Base-by-base conservation (phyloP, 2,797 vertebrate species). In the Spatula clypeata region DNA sequence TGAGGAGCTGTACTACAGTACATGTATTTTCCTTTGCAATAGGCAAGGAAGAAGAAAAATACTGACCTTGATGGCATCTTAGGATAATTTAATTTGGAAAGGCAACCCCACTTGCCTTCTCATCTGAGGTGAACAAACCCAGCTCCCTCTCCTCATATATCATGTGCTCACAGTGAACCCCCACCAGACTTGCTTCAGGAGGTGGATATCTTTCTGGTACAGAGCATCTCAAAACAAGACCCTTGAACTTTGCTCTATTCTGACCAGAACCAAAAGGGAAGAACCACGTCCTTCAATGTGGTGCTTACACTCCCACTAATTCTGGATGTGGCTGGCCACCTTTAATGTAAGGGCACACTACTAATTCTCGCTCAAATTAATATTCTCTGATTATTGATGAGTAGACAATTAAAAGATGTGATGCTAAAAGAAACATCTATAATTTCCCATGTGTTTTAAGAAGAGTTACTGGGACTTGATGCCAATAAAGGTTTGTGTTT, bases 261-360 rank as follows among this genome's bases (percentile, higher is more conserved):
- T 72, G 65, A 57, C 16, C 47, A 73, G 40, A 27, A 47, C 8
- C 11, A 44, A 66, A 71, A 1, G 4, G 27, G 42, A 34, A 62
- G 32, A 71, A 47, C 32, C 13, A 53, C 27, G 70, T 90, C 67
- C 67, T 88, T 57, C 62, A 34, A 0, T 6, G 27, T 1, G 0
- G 47, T 45, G 42, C 13, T n/a, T 49, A 16, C 0, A 0, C 31
- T 73, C 31, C 29, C 3, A 2, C 19, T 49, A 58, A 18, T 11
- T 24, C 1, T 1, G 0, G 21, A 40, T 34, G 40, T 0, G 0
- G 24, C 5, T 67, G 62, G 26, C 53, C 14, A 58, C 27, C 62
- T 51, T 42, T 55, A 44, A 60, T 29, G 32, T 16, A 40, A 45
- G 3, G 21, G 6, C 34, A 66, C 26, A 8, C 10, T 8, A 44